Evolutionary conservation across 2,888 invertebrate species (phyloP), one percentile per base, ranked within the genome.

Genomic region (Eupithecia subumbrata): DNA sequence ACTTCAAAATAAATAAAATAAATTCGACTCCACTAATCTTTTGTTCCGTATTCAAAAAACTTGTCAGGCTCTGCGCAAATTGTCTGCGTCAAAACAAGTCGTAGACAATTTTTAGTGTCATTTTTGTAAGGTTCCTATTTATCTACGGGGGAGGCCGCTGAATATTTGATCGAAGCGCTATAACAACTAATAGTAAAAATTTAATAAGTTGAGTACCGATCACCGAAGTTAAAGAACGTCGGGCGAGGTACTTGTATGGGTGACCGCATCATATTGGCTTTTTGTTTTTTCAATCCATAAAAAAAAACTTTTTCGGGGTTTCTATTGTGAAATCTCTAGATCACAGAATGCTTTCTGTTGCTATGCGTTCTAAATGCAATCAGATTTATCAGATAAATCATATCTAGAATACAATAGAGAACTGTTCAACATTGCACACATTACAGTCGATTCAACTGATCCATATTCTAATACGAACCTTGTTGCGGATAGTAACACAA

Each of bases 381-480:
- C 14, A 22, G 22, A 60, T 25, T 25, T 25, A 25, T 14, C 14
- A 25, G 60, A 60, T 25, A 48, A 71, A 63, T 43, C 63, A 30
- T 16, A 5, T 30, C 63, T 45, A 64, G 43, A 43, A 71, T 45
- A 63, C 30, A 45, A 71, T 45, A 3, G 71, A 56, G 63, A 71
- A 71, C 45, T 66, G 66, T 72, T 64, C 72, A 8, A 37, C 66
- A 30, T 72, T 60, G 71, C 60, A 45, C 45, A 72, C 34, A 66
- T 72, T 37, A 66, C 64, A 48, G 34, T 40, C 56, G 37, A 60
- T 16, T 64, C 64, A 43, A 66, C 71, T 72, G 71, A 72, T 66
- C 22, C 25, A 34, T 72, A 64, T 72, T 71, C 43, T 63, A 71
- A 66, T 72, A 48, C 34, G 12, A 64, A 34, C 34, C 12, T 22